phyloP scores from a whole-genome alignment of 2,888 invertebrate genomes.

The Lutraria lutraria region DNA sequence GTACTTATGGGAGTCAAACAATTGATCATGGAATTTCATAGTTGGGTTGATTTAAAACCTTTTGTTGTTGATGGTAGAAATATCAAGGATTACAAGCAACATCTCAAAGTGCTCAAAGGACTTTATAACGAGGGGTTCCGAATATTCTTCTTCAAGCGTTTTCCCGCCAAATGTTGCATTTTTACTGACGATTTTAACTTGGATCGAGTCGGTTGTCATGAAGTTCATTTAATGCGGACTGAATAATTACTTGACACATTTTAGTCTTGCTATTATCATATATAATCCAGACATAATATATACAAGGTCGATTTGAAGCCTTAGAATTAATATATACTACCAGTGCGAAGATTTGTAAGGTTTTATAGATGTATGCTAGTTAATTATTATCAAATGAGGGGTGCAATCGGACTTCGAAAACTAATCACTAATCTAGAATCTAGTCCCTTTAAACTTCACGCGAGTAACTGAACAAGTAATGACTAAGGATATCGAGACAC shows the following conservation, averaged over 20 bases:
- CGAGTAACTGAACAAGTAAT: too few relatives aligned
- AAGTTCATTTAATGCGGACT: conserved; percentile 60
- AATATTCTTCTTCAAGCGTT: conserved; percentile 64
- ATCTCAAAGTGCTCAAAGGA: conserved; percentile 51
- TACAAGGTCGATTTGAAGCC: too few relatives aligned
- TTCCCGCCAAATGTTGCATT: conserved; percentile 64
- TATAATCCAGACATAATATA: too few relatives aligned
- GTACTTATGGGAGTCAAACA: conserved; percentile 60
- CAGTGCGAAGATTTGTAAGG: too few relatives aligned
- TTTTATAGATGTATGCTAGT: too few relatives aligned
- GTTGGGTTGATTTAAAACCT: conserved; percentile 59
- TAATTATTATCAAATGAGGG: too few relatives aligned
- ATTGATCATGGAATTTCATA: conserved; percentile 65
- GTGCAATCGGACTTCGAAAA: too few relatives aligned
- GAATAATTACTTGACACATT: background rate
- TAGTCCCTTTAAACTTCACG: too few relatives aligned
- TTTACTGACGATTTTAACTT: conserved; percentile 58
- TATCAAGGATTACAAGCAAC: conserved; percentile 55
- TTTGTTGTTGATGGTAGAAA: conserved; percentile 58
- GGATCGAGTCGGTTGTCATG: conserved; percentile 55
- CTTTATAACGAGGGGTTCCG: conserved; percentile 62
- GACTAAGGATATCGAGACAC: too few relatives aligned
- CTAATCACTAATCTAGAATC: too few relatives aligned
- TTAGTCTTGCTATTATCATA: background rate
- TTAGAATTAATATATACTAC: too few relatives aligned